Conservation (phyloP, 2,888 invertebrate genomes). For the Diadegma fenestrale region DNA sequence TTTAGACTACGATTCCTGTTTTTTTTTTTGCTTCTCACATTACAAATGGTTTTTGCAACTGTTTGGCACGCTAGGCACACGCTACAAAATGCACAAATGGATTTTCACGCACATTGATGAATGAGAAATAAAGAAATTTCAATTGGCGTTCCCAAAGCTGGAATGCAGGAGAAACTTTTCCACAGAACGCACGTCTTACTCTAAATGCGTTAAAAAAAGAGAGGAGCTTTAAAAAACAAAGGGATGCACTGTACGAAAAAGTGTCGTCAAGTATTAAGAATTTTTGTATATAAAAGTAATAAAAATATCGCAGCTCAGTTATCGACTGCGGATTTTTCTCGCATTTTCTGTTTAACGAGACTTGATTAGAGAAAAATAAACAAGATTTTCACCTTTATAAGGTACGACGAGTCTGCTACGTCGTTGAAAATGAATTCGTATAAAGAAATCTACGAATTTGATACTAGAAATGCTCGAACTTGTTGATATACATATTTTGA, state of each 20-base stretch:
- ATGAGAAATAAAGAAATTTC: conserved; percentile 41
- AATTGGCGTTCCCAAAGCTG: conserved; percentile 66
- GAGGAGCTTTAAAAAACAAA: conserved; percentile 22
- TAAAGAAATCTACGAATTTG: not conserved
- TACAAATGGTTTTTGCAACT: conserved; percentile 61
- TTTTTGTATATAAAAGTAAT: conserved; percentile 38
- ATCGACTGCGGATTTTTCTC: conserved; percentile 8
- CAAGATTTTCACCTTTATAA: conserved; percentile 58
- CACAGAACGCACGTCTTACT: conserved; percentile 46
- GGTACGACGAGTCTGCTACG: conserved; percentile 59
- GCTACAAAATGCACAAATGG: conserved; percentile 55
- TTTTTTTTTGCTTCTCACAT: not conserved
- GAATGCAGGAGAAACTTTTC: conserved; percentile 57
- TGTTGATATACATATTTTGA: not conserved
- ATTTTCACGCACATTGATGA: conserved; percentile 34
- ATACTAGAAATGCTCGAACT: not conserved
- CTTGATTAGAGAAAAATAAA: conserved; percentile 22
- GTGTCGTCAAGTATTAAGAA: conserved; percentile 53
- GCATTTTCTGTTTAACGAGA: conserved; percentile 33
- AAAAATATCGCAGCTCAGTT: conserved; percentile 50
- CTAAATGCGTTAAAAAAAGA: conserved; percentile 46
- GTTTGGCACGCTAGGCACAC: conserved; percentile 71
- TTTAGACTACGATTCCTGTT: conserved; percentile 59
- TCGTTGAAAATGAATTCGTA: conserved; percentile 38
- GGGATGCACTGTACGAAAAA: conserved; percentile 66